Conservation (phyloP, 2,797 vertebrate genomes). For the Acipenser ruthenus region DNA sequence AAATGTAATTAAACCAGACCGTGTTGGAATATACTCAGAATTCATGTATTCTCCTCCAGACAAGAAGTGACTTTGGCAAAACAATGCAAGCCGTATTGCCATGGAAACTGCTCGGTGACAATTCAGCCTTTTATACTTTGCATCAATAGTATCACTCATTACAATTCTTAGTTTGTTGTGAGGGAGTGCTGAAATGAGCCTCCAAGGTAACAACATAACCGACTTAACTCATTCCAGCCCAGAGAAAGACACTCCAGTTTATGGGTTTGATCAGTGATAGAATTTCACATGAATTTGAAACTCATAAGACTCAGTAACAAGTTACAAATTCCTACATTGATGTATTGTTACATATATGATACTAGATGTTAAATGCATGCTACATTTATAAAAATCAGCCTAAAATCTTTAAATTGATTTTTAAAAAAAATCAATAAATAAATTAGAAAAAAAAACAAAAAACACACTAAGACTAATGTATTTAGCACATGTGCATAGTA, state of each 20-base stretch:
- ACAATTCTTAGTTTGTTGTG: not conserved
- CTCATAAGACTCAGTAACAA: not conserved
- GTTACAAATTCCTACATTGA: not conserved
- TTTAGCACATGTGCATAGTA: too few species aligned
- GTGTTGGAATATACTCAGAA: too few species aligned
- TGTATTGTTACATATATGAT: not conserved
- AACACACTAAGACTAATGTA: too few species aligned
- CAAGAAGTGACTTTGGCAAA: not conserved
- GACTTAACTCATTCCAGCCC: not conserved
- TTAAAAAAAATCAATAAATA: too few species aligned
- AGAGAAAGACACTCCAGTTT: not conserved
- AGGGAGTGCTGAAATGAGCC: too few species aligned
- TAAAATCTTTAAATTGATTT: too few species aligned
- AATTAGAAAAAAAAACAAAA: too few species aligned
- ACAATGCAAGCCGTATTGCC: not conserved
- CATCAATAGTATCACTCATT: not conserved
- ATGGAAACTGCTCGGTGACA: not conserved
- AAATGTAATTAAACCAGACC: too few species aligned
- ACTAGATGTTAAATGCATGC: too few species aligned
- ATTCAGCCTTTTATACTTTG: not conserved
- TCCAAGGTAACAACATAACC: not conserved
- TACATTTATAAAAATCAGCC: too few species aligned
- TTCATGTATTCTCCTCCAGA: not conserved
- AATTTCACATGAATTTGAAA: not conserved
- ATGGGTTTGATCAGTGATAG: not conserved